Evolutionary conservation across 2,888 invertebrate genomes (phyloP).

Genomic region (Caenorhabditis becei): DNA sequence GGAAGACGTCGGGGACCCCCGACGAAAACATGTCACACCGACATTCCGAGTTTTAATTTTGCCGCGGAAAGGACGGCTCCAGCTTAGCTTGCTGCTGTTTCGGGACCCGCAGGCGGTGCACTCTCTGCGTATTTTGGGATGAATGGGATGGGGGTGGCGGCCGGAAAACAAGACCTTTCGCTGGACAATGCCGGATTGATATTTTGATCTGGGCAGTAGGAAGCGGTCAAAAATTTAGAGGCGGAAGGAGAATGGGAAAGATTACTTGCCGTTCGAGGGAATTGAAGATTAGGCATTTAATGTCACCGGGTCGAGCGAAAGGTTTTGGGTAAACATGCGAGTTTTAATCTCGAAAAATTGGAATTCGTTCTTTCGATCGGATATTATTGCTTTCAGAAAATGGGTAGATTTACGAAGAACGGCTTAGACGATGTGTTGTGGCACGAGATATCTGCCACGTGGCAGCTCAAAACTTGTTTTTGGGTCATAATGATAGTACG

Average conservation of each 20-base stretch:
- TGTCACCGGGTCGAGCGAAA: background rate
- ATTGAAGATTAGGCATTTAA: background rate
- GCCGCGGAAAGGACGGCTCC: background rate
- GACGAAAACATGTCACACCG: slow-evolving; percentile 11
- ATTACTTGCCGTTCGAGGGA: background rate
- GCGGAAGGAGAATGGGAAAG: background rate
- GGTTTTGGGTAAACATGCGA: background rate
- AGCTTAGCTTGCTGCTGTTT: background rate
- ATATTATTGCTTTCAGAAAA: too few relatives aligned
- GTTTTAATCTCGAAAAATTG: background rate
- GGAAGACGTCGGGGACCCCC: background rate
- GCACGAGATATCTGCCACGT: too few relatives aligned
- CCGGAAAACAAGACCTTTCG: background rate
- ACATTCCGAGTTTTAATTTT: slow-evolving; percentile 14
- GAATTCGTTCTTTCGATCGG: too few relatives aligned
- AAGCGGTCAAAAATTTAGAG: background rate
- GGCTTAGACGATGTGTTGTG: too few relatives aligned
- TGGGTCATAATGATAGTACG: too few relatives aligned
- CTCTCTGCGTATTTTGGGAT: slow-evolving; percentile 4
- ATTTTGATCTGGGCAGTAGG: background rate
- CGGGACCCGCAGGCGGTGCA: slow-evolving; percentile 19
- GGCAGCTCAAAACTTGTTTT: too few relatives aligned
- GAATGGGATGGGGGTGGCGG: background rate
- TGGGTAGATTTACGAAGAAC: too few relatives aligned
- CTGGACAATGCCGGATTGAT: background rate